Percentiles rank a stretch among this genome's conserved stretches.
These are phyloP conservation scores for Entosphenus tridentatus DNA, from an alignment of 2,113 vertebrate genomes.

Conservation along the genomic window DNA sequence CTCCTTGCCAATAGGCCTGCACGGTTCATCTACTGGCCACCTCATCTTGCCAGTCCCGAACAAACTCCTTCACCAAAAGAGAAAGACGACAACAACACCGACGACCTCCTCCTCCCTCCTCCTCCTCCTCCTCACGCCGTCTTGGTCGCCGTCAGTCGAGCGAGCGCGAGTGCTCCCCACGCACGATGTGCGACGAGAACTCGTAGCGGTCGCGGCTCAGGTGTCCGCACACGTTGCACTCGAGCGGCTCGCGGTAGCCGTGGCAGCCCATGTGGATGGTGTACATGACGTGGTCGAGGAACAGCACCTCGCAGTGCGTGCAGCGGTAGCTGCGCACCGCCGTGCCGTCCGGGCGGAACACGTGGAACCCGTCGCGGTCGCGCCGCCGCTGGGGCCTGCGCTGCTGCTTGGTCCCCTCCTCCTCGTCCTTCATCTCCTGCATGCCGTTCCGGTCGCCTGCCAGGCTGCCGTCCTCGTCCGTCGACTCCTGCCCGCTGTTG, in stretches of 20 bases:
- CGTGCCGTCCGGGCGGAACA: conserved; percentile 51
- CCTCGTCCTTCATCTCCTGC: too few species aligned
- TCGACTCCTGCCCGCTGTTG: too few species aligned
- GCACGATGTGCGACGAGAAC: conserved; percentile 90
- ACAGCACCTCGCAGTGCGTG: conserved; percentile 77
- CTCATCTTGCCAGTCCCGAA: too few species aligned
- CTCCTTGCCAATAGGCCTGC: too few species aligned
- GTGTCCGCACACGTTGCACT: conserved; percentile 96
- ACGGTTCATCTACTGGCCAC: too few species aligned
- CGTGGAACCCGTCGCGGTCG: conserved; percentile 50
- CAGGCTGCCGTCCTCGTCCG: too few species aligned
- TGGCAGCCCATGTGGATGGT: conserved; percentile 99
- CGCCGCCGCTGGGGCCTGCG: too few species aligned
- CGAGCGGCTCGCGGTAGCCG: conserved; percentile 83
- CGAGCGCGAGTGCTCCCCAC: conserved; percentile 51
- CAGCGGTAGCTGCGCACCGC: conserved; percentile 65
- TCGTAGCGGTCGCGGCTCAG: conserved; percentile 91
- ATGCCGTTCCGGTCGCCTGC: too few species aligned
- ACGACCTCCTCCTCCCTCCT: background rate
- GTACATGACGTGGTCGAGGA: conserved; percentile 97
- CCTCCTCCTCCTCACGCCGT: background rate
- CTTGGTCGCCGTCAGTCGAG: background rate
- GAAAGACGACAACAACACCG: too few species aligned
- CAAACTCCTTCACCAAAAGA: too few species aligned
- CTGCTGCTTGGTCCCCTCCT: too few species aligned